Percentiles rank a stretch among this genome's conserved stretches.
Evolutionary conservation across 2,113 vertebrate species (phyloP).

Genomic region (Sakesphorus luctuosus): DNA sequence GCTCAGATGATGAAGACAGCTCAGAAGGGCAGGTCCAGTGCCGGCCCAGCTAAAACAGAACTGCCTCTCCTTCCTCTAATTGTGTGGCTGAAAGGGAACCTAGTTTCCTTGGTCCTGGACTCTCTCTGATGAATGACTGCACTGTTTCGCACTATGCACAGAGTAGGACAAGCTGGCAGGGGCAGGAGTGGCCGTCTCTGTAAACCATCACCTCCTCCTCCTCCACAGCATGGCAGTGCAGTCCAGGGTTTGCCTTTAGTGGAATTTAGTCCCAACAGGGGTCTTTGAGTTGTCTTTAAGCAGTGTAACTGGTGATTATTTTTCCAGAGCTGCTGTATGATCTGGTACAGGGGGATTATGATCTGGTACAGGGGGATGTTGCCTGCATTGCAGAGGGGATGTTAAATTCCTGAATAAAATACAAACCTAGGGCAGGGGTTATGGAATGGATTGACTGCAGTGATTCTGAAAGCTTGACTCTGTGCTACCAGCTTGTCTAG

Average conservation of each 20-base stretch:
- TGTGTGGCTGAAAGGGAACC: conserved; percentile 74
- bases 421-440: conserved; percentile 68
- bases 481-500: conserved; percentile 5
- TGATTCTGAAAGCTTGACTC: conserved; percentile 40
- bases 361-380: conserved; percentile 29
- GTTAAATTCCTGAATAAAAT: conserved; percentile 69
- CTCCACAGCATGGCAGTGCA: conserved; percentile 66
- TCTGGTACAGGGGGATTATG: conserved; percentile 31
- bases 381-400: conserved; percentile 40
- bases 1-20: conserved; percentile 94
- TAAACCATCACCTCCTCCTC: conserved; percentile 46
- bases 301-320: conserved; percentile 54
- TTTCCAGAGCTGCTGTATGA: conserved; percentile 48
- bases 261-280: conserved; percentile 62
- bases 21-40: conserved; percentile 97
- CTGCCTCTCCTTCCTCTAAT: conserved; percentile 63
- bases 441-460: conserved; percentile 55
- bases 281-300: conserved; percentile 62
- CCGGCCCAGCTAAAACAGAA: conserved; percentile 89
- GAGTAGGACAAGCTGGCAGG: conserved; percentile 66
- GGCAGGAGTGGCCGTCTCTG: conserved; percentile 54
- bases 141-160: conserved; percentile 75
- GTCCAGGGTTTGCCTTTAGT: conserved; percentile 60
- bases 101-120: conserved; percentile 71
- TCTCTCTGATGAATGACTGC: conserved; percentile 72